phyloP scores from a whole-genome alignment of 2,888 invertebrate genomes.

The Labia minor region DNA sequence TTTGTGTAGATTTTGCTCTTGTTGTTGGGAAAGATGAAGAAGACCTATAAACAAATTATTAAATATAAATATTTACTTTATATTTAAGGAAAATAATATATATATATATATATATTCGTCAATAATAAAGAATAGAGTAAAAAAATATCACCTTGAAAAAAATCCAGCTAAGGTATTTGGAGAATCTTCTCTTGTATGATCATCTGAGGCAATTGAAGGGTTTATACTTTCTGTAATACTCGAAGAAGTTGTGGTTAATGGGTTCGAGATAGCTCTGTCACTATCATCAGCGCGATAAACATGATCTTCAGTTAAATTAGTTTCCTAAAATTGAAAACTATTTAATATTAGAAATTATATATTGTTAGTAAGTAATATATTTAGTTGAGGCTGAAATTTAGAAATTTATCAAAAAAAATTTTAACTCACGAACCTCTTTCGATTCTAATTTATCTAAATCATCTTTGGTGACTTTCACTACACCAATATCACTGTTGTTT shows the following conservation, averaged over 20 bases:
- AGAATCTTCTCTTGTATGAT: no score
- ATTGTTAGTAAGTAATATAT: no score
- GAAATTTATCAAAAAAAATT: background rate
- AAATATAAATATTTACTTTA: no score
- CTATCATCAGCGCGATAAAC: constrained; percentile 25
- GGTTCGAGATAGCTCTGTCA: constrained; percentile 18
- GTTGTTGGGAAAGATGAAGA: background rate
- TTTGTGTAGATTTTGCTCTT: background rate
- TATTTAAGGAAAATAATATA: no score
- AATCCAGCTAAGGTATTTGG: no score
- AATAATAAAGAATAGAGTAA: no score
- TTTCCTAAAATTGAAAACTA: background rate
- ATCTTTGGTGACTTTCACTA: background rate
- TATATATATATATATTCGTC: no score
- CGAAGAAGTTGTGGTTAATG: no score
- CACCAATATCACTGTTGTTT: background rate
- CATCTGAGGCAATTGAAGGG: no score
- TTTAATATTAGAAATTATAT: no score
- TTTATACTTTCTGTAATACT: no score
- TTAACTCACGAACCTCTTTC: background rate
- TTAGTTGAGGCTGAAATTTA: background rate
- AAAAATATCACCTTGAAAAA: no score
- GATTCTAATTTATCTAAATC: background rate
- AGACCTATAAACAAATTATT: background rate
- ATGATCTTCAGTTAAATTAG: background rate